Evolutionary conservation across 2,113 vertebrate species (phyloP), one percentile per base, ranked within the genome.

Genomic region (Chrysemys picta): DNA sequence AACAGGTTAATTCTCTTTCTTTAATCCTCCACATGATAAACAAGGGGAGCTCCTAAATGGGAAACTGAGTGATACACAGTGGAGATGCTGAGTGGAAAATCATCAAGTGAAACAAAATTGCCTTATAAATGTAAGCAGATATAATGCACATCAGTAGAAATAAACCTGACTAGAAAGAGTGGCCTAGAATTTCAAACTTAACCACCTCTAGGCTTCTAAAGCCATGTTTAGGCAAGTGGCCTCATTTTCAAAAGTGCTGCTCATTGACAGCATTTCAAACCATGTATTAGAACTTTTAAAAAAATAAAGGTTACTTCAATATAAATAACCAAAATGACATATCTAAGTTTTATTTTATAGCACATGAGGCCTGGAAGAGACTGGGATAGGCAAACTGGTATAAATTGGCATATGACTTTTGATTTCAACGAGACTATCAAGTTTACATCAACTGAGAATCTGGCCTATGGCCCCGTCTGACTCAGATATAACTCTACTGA

Each of bases 311-410:
- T 93, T 96, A 94, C 16, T 54, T 80, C 14, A 5, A 82, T 49
- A 59, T 85, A 88, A 87, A 91, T 53, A n/a, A 56, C 31, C 90
- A 88, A 92, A 92, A 87, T 88, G 16, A 94, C 87, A 90, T 94
- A 92, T 53, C 47, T 85, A 84, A 57, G 38, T 89, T 91, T 93
- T 78, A 91, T 94, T 91, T 80, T 76, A 81, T 85, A 76, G 31
- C 57, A 19, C 76, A 82, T 78, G 35, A 82, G 57, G 56, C 91
- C 93, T 93, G 72, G 86, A 38, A 56, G 72, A 95, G 85, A 86
- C 87, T 91, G 72, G 84, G 3, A 24, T 27, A 86, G 92, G 82
- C 90, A 89, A 85, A 27, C 52, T 42, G 14, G 38, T 78, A 29
- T 76, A 79, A 72, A 80, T 2, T 86, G 59, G 72, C 65, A 94